Base-by-base conservation (phyloP, 1,140 invertebrate species). In the Eubasilissa regina region DNA sequence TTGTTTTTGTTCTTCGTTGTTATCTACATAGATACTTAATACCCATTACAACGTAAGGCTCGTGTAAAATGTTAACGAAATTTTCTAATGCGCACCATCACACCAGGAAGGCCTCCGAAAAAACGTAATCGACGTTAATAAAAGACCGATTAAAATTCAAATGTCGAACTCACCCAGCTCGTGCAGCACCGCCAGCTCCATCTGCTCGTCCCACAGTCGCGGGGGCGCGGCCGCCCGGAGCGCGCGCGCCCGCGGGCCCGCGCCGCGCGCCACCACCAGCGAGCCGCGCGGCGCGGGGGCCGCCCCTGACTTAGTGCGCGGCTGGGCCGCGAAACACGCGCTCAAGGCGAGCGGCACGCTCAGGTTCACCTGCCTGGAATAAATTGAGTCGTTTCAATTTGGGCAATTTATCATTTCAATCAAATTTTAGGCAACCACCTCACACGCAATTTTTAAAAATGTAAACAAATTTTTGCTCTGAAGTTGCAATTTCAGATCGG, bases 331-430 rank as follows among this genome's bases (percentile, higher is more conserved):
- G 82, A 89, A 89, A 80, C 88, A 89, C 58, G 82, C 84, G 6
- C 82, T 80, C 7, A 89, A 77, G 60, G 85, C 84, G n/a, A 84
- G 73, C 43, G 83, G 85, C 75, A 88, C 86, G 81, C 88, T 88
- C 48, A 89, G 82, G 80, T 89, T 89, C 83, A 89, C 86, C 84
- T 89, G 88, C 81, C 88, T 89, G 83, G 43, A 51, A 74, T 13
- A 48, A 21, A 77, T 13, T n/a, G n/a, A n/a, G n/a, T n/a, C n/a
- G n/a, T n/a, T n/a, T 17, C 53, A 21, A 77, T 44, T 21, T 4
- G 66, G 1, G 25, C 25, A 35, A 35, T 35, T 6, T 3, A 35
- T 35, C n/a, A n/a, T n/a, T n/a, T n/a, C n/a, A n/a, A n/a, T 35
- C 25, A 6, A 6, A 6, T 6, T 35, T 35, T 35, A 35, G 25